These are phyloP conservation scores for Temnopleurus reevesii DNA, from an alignment of 53 echinoderm and acorn worm genomes.

Conservation along the genomic window DNA sequence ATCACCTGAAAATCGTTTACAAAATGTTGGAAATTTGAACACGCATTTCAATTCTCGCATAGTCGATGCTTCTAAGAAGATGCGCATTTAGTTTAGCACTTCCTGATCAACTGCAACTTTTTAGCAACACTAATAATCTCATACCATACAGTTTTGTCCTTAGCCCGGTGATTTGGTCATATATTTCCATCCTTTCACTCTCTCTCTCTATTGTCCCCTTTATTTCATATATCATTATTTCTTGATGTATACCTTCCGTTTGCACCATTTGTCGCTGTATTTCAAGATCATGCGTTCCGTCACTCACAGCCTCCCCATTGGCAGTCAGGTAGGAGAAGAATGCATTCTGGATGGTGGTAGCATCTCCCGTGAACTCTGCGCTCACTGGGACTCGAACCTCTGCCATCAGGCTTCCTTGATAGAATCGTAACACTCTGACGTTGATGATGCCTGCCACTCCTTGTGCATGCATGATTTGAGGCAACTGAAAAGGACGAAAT, in stretches of 20 bases:
- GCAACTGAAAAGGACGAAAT: neutral
- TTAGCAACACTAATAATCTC: no score
- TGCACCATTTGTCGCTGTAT: neutral
- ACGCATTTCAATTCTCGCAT: no score
- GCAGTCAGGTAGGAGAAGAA: neutral
- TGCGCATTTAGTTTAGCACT: no score
- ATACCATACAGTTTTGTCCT: no score
- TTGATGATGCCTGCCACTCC: slow-evolving; percentile 10
- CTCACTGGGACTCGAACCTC: neutral
- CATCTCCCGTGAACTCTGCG: neutral
- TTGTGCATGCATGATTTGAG: neutral
- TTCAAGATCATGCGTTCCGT: neutral
- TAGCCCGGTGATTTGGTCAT: no score
- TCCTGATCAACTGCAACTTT: no score
- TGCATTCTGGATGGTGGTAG: neutral
- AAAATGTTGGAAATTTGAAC: no score
- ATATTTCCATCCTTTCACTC: no score
- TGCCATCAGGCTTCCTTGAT: neutral
- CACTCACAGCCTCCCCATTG: neutral
- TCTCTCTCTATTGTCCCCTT: no score
- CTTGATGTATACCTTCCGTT: neutral
- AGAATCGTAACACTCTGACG: neutral
- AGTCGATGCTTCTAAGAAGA: no score
- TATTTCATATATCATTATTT: no score
- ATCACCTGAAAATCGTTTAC: no score